Evolutionary conservation across 2,888 invertebrate species (phyloP).

Genomic region (Aricia artaxerxes): DNA sequence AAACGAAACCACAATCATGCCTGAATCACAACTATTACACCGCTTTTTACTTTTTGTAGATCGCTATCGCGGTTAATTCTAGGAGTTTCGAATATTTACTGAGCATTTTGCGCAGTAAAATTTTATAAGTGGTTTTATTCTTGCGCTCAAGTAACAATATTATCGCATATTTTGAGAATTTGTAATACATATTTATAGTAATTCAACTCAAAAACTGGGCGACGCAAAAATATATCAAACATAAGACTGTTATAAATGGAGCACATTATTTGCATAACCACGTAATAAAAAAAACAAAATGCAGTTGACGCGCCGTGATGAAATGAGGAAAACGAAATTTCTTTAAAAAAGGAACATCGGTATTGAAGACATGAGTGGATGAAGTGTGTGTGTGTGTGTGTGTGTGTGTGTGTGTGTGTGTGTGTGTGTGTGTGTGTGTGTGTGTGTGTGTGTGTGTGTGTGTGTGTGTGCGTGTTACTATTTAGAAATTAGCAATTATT

Average conservation of each 20-base stretch:
- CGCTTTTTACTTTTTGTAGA: constrained; percentile 7
- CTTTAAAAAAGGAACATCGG: not conserved
- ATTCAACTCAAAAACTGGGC: not conserved
- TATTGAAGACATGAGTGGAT: too few relatives aligned
- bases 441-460: too few relatives aligned
- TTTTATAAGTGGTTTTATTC: not conserved
- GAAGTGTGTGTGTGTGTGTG: too few relatives aligned
- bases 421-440: too few relatives aligned
- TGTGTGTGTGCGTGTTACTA: too few relatives aligned
- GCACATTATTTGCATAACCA: not conserved
- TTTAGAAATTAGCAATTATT: too few relatives aligned
- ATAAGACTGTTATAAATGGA: not conserved
- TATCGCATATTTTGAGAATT: not conserved
- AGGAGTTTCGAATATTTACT: not conserved
- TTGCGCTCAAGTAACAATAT: not conserved
- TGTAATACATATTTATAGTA: not conserved
- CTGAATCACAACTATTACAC: constrained; percentile 9
- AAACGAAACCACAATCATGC: not conserved
- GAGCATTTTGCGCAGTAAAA: not conserved
- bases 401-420: too few relatives aligned
- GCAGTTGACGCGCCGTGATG: not conserved
- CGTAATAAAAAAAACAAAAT: not conserved
- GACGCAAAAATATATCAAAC: not conserved
- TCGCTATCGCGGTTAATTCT: not conserved
- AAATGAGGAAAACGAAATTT: not conserved